Base-by-base conservation (phyloP, 2,888 invertebrate species). In the Nemoura dubitans region DNA sequence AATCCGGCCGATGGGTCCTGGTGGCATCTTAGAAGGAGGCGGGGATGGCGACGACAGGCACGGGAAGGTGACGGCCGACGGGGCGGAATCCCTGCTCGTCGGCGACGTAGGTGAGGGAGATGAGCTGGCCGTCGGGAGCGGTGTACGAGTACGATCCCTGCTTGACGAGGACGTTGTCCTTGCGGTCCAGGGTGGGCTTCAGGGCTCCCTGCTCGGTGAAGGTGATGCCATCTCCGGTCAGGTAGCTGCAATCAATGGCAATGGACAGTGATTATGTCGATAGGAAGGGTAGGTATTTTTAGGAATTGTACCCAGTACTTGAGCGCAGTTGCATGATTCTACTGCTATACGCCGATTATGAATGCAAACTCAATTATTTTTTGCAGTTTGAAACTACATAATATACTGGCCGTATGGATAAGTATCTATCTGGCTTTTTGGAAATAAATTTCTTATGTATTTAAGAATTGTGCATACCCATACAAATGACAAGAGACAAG, bases 111-210 rank as follows among this genome's bases (percentile, higher is more conserved):
- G 87, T 87, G 80, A 89, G 85, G 16, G 85, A 82, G 88, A 89
- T 88, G 81, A 88, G 88, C 14, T 76, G 87, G 29, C 89, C 89
- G 27, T 89, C 89, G 7, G 89, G 89, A 76, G 88, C 85, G 43
- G 84, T 88, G 88, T 89, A 89, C 29, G 88, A 88, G 87, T 88
- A 87, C 76, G 89, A 87, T 25, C 89, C 89, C 42, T 89, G 85
- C 87, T 90, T 89, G 59, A 89, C 89, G 29, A 89, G 87, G 30
- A 89, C 88, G 76, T 87, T 83, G 81, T 88, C 89, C 43, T 36
- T 88, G 5, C 88, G 88, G 0, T 89, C 88, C 59, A 86, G 81
- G 59, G 87, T 89, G 36, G 88, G 87, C 86, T 88, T 88, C 85
- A 89, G 87, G 27, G 88, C 88, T 14, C 89, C 89, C 59, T 89